Evolutionary conservation across 2,888 invertebrate genomes (phyloP), one percentile per base, ranked within the genome.

Genomic region (Eurytoma adleriae): DNA sequence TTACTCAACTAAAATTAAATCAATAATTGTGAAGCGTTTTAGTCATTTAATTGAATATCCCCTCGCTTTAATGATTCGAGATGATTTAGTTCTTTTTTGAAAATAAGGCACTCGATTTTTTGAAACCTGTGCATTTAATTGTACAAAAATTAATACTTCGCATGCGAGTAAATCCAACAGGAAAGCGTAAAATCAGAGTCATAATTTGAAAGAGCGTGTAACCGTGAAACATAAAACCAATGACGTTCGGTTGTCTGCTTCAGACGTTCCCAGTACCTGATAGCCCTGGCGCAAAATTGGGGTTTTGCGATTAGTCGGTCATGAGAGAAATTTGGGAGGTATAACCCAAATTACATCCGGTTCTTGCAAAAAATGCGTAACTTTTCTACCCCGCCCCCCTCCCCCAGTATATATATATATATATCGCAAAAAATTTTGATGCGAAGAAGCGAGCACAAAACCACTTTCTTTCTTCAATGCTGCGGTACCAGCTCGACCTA

Each of bases 301-400:
- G 61, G 76, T 69, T 62, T 61, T 18, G 27, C 30, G 52, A 76
- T 30, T 54, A 64, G 67, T 76, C 61, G 68, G 76, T 76, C 61
- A 69, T 27, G 59, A 69, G 76, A 69, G 76, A 76, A 76, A 69
- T 76, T 69, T 61, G 61, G 52, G 30, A 3, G 3, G 12, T 40
- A 56, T 20, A 71, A 56, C 66, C 50, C 56, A 24, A 30, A 73
- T 61, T 10, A 61, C 40, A 56, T 66, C 62, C 64, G 54, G 66
- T 56, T 73, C 12, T 56, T 14, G 24, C 20, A 61, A 71, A 61
- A 40, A 40, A 40, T 30, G 4, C 56, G n/a, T 30, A 54, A 4
- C 16, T 69, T 27, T 54, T n/a, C 20, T 4, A 40, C 4, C 40
- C 40, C 40, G 0, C 4, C 30, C 30, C 30, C 30, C 30, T 4